Evolutionary conservation across 2,797 vertebrate genomes (phyloP).

Genomic region (Alcedo quadribrachys): DNA sequence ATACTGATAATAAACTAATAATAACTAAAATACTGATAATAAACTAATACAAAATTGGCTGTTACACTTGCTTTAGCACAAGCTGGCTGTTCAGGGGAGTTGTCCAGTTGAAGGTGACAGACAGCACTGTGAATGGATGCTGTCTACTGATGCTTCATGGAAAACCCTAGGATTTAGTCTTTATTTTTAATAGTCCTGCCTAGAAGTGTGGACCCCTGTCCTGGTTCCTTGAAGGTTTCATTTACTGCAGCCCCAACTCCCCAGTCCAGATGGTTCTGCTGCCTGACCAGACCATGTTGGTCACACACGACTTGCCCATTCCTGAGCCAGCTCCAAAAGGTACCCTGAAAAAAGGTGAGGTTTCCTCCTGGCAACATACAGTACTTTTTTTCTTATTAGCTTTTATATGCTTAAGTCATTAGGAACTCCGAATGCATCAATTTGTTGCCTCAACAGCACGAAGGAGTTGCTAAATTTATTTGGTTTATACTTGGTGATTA

Average conservation of each 20-base stretch:
- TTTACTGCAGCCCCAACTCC: background rate
- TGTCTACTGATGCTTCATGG: background rate
- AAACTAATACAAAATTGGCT: background rate
- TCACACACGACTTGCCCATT: background rate
- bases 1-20: background rate
- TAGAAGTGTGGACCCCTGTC: background rate
- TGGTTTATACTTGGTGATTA: slow-evolving; percentile 62
- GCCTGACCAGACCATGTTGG: background rate
- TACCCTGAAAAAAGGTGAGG: background rate
- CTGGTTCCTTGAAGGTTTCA: background rate
- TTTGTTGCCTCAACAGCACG: slow-evolving; percentile 53
- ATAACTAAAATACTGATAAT: background rate
- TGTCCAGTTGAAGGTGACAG: background rate
- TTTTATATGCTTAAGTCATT: slow-evolving; percentile 35
- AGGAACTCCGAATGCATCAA: slow-evolving; percentile 43
- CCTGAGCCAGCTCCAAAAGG: background rate
- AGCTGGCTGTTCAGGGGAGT: background rate
- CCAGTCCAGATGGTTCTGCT: background rate
- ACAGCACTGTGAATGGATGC: background rate
- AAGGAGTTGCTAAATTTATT: slow-evolving; percentile 67
- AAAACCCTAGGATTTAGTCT: background rate
- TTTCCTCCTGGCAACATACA: background rate
- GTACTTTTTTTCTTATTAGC: background rate
- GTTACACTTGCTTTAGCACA: background rate
- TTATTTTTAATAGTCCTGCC: background rate